Evolutionary conservation across 2,888 invertebrate genomes (phyloP).

Genomic region (Ophion slaviceki): DNA sequence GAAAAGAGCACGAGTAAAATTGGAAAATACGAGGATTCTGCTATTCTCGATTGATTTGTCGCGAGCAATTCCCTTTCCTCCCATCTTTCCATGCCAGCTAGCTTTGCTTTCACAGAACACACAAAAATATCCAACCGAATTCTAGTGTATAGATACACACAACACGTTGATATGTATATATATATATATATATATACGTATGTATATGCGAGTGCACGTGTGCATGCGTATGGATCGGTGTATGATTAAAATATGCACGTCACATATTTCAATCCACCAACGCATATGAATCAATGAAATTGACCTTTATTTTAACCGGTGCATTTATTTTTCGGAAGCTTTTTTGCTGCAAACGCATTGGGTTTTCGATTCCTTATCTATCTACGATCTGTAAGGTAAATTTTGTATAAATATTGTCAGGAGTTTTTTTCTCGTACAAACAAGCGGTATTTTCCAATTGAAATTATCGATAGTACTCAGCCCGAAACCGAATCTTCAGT

Average conservation of each 20-base stretch:
- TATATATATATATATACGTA: neutral
- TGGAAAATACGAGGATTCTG: slow-evolving; percentile 66
- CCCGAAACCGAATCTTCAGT: neutral
- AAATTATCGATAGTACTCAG: neutral
- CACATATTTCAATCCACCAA: slow-evolving; percentile 49
- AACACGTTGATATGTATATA: neutral
- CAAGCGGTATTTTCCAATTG: neutral
- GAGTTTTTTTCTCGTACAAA: neutral
- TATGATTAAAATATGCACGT: slow-evolving; percentile 80
- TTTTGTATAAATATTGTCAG: neutral
- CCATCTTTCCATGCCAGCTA: slow-evolving; percentile 51
- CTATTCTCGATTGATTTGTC: slow-evolving; percentile 76
- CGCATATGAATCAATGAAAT: slow-evolving; percentile 27
- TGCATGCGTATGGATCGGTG: slow-evolving; percentile 61
- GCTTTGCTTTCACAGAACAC: slow-evolving; percentile 29
- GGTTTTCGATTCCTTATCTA: neutral
- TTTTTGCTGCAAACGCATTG: neutral
- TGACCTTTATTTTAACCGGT: slow-evolving; percentile 45
- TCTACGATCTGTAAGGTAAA: neutral
- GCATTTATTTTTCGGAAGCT: neutral
- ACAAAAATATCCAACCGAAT: slow-evolving; percentile 13
- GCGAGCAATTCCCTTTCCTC: slow-evolving; percentile 65
- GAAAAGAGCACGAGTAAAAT: slow-evolving; percentile 67
- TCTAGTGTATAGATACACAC: neutral
- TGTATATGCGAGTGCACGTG: neutral